Evolutionary conservation across 2,888 invertebrate species (phyloP), one percentile per base, ranked within the genome.

Genomic region (Orthosia gothica): DNA sequence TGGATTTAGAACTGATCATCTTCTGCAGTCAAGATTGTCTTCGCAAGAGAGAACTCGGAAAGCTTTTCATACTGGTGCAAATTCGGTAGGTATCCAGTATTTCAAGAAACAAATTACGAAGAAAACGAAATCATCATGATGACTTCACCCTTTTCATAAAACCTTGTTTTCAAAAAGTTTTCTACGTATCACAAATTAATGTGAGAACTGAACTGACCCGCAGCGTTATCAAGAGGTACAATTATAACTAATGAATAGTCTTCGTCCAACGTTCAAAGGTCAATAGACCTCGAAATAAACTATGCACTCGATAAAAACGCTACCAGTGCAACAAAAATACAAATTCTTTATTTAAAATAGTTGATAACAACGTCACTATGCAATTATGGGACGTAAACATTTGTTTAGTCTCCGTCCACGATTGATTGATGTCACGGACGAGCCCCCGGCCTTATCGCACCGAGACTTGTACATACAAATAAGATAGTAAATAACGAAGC

Each of bases 341-440:
- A 76, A 84, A 78, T 58, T 80, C 54, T 66, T 74, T 79, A 70
- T 76, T 77, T 87, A 76, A 81, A 62, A 73, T 71, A 73, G 52
- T 79, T 47, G 59, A 78, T 85, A 82, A 66, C 69, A 80, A 93
- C 95, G 95, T 95, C 95, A 95, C 90, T 81, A 88, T 94, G 93
- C 94, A 94, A 90, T 92, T 88, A 90, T 85, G 84, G 88, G 84
- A 90, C 89, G 92, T 93, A 92, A 92, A 94, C 91, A 93, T 90
- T 93, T 95, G 93, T 95, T 95, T 92, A 90, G 95, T 95, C 94
- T 94, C 88, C 73, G 82, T 63, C 82, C 70, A 58, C 90, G 92
- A 92, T 91, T 92, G 92, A 94, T 93, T 92, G 94, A 94, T 95
- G 96, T 96, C 96, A 96, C 84, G 96, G 96, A 94, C 96, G 95